These are phyloP conservation scores for Quadroppia sp. DNA, from an alignment of 2,888 invertebrate species.

Conservation along the genomic window DNA sequence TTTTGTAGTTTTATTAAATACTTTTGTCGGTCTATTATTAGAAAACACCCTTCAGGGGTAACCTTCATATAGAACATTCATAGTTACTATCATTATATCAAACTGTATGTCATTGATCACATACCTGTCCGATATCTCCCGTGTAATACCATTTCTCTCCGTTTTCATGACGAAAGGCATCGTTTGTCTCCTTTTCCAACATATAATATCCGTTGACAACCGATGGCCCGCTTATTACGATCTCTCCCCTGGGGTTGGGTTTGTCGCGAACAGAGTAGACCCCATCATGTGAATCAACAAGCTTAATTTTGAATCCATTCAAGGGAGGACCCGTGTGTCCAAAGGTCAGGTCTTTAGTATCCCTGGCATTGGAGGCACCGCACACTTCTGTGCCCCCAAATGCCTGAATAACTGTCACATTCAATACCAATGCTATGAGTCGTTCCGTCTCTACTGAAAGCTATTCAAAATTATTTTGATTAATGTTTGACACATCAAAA, in stretches of 20 bases:
- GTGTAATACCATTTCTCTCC: constrained; percentile 89
- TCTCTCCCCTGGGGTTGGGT: constrained; percentile 79
- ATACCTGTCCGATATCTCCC: constrained; percentile 88
- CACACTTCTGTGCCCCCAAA: constrained; percentile 97
- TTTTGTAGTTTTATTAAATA: constrained; percentile 96
- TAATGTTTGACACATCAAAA: too few species aligned
- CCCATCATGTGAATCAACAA: constrained; percentile 92
- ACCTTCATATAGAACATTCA: too few species aligned
- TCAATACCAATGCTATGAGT: constrained; percentile 85
- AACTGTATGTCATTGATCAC: constrained; percentile 86
- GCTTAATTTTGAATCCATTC: constrained; percentile 73
- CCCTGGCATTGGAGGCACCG: constrained; percentile 67
- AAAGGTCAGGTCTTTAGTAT: constrained; percentile 62
- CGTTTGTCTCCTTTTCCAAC: constrained; percentile 62
- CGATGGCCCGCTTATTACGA: constrained; percentile 80
- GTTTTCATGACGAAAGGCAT: constrained; percentile 72
- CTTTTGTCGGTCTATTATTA: constrained; percentile 98
- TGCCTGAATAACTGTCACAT: constrained; percentile 74
- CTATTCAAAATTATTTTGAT: too few species aligned
- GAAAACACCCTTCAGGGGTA: too few species aligned
- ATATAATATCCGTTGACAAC: constrained; percentile 93
- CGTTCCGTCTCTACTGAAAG: constrained; percentile 90
- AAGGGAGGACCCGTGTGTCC: constrained; percentile 87
- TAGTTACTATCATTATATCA: too few species aligned
- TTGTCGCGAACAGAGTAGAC: constrained; percentile 80